These are phyloP conservation scores for Magallana angulata DNA, from an alignment of 1,140 invertebrate species.

Conservation along the genomic window DNA sequence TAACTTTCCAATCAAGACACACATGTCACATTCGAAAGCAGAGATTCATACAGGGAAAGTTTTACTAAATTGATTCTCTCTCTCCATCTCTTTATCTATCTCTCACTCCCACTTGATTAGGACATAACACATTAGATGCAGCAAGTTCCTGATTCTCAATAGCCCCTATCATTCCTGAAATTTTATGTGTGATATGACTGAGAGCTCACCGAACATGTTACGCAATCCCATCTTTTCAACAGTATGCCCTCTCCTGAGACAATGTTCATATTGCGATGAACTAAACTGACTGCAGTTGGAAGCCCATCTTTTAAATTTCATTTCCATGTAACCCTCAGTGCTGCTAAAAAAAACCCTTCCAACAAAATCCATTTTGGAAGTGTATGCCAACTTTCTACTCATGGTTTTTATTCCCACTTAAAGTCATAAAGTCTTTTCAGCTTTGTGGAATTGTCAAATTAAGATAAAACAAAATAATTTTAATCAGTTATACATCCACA, in stretches of 20 bases:
- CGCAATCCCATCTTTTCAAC: background rate
- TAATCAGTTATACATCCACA: no score
- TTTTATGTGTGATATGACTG: constrained; percentile 1
- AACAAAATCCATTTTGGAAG: no score
- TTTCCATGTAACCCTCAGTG: no score
- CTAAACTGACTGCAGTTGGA: no score
- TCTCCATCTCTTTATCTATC: background rate
- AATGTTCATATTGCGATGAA: background rate
- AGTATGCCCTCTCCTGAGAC: constrained; percentile 8
- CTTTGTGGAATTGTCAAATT: no score
- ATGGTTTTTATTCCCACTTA: no score
- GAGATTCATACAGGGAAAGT: background rate
- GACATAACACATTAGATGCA: constrained; percentile 29
- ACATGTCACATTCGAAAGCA: background rate
- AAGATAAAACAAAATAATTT: no score
- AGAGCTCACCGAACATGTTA: background rate
- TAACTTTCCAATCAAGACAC: background rate
- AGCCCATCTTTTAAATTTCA: no score
- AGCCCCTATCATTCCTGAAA: constrained; percentile 12
- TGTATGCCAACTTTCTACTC: no score
- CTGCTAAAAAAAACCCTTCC: no score
- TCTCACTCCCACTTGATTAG: background rate
- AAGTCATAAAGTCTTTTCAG: no score
- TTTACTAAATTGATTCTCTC: background rate
- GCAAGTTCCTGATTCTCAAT: constrained; percentile 30